Evolutionary conservation across 1,140 invertebrate species (phyloP).

Genomic region (Drosophila yakuba): DNA sequence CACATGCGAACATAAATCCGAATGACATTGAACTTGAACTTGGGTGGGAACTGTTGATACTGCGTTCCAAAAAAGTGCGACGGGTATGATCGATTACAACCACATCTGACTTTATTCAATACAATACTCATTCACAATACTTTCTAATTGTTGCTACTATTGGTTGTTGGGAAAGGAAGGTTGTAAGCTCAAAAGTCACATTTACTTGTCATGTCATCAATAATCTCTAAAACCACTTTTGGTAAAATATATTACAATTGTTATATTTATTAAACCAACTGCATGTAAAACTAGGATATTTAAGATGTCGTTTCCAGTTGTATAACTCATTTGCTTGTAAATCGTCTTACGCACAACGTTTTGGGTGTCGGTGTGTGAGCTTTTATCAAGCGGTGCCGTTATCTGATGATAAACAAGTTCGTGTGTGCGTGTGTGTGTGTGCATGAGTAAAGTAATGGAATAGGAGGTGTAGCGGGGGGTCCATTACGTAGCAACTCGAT

Average conservation of each 20-base stretch:
- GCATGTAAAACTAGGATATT: neutral
- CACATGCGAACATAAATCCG: conserved; percentile 15
- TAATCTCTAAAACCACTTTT: too few species aligned
- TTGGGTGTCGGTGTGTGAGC: conserved; percentile 18
- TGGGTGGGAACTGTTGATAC: conserved; percentile 43
- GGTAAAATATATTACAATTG: neutral
- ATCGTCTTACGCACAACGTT: conserved; percentile 21
- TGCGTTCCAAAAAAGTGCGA: conserved; percentile 8
- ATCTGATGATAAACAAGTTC: conserved; percentile 53
- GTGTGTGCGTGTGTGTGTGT: conserved; percentile 6
- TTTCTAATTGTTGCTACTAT: too few species aligned
- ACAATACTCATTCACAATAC: neutral
- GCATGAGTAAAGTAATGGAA: neutral
- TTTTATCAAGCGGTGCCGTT: conserved; percentile 65
- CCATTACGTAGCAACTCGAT: conserved; percentile 18
- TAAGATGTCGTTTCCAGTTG: neutral
- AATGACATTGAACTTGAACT: conserved; percentile 80
- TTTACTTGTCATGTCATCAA: too few species aligned
- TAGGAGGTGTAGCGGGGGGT: neutral
- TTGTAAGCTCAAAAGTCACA: too few species aligned
- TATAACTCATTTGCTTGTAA: neutral
- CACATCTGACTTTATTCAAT: neutral
- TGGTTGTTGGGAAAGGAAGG: too few species aligned
- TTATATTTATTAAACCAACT: neutral
- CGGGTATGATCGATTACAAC: neutral